phyloP scores from a whole-genome alignment of 2,113 vertebrate species.

The Perca schrenkii region DNA sequence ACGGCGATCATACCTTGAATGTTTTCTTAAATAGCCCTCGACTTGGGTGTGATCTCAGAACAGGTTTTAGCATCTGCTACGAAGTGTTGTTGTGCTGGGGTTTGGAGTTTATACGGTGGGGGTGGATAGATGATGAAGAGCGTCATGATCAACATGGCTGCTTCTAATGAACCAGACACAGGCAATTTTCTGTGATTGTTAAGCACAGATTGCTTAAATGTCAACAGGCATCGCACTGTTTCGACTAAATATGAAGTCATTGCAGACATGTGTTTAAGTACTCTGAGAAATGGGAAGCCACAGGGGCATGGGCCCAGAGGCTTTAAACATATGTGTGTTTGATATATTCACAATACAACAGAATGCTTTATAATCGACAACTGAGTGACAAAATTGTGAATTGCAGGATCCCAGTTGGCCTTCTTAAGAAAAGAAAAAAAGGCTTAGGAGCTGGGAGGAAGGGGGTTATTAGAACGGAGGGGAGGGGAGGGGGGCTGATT shows the following conservation, averaged over 20 bases:
- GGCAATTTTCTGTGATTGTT: conserved; percentile 62
- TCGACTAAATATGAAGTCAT: conserved; percentile 70
- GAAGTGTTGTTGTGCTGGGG: not conserved
- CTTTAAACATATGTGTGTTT: conserved; percentile 76
- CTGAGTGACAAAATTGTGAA: conserved; percentile 61
- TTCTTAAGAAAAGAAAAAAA: conserved; percentile 39
- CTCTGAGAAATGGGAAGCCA: conserved; percentile 78
- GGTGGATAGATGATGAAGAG: conserved; percentile 6
- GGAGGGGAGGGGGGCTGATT: conserved; percentile 70
- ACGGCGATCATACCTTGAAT: conserved; percentile 48
- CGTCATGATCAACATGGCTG: conserved; percentile 6
- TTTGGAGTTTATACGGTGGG: not conserved
- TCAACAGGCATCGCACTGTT: conserved; percentile 72
- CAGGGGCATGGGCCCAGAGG: conserved; percentile 73
- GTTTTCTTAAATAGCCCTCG: conserved; percentile 50
- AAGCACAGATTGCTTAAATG: conserved; percentile 71
- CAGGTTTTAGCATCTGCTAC: conserved; percentile 25
- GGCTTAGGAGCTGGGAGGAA: conserved; percentile 67
- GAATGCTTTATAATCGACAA: conserved; percentile 65
- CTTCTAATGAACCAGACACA: conserved; percentile 14
- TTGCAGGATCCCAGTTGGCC: conserved; percentile 54
- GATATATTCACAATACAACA: conserved; percentile 60
- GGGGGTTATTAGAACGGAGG: conserved; percentile 72
- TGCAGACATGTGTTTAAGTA: conserved; percentile 81
- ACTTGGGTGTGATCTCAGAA: conserved; percentile 51